Percentiles rank a stretch among this genome's conserved stretches.
Evolutionary conservation across 2,113 vertebrate genomes (phyloP).

Genomic region (Panthera leo): DNA sequence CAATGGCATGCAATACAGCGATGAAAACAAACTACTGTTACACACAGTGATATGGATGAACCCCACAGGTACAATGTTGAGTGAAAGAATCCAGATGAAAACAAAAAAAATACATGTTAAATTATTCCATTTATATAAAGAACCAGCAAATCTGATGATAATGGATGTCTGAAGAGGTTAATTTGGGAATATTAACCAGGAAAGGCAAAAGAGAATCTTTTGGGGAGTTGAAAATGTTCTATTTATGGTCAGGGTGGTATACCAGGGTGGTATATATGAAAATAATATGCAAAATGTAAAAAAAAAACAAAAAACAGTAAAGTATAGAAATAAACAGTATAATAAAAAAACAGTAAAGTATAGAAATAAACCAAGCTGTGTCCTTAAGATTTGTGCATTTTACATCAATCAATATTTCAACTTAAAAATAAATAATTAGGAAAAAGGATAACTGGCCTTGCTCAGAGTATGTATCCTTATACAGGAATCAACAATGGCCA

Average conservation of each 20-base stretch:
- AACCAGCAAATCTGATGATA: neutral
- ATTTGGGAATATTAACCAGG: neutral
- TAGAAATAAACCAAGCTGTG: neutral
- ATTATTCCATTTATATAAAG: neutral
- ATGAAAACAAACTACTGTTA: neutral
- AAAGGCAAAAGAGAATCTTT: neutral
- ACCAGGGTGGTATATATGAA: neutral
- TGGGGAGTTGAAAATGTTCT: neutral
- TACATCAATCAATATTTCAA: neutral
- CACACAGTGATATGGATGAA: neutral
- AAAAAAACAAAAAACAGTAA: neutral
- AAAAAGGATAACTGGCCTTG: neutral
- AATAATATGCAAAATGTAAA: neutral
- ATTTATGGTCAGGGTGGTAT: neutral
- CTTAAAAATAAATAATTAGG: neutral
- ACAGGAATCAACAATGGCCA: neutral
- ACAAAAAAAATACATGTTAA: neutral
- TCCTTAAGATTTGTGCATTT: neutral
- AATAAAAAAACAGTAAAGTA: too few species aligned
- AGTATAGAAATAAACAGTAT: neutral
- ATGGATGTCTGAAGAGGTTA: neutral
- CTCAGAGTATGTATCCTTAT: neutral
- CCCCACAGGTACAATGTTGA: neutral
- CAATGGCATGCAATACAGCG: neutral
- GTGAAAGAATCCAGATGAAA: neutral